Evolutionary conservation across 2,888 invertebrate genomes (phyloP).

Genomic region (Magallana nippona): DNA sequence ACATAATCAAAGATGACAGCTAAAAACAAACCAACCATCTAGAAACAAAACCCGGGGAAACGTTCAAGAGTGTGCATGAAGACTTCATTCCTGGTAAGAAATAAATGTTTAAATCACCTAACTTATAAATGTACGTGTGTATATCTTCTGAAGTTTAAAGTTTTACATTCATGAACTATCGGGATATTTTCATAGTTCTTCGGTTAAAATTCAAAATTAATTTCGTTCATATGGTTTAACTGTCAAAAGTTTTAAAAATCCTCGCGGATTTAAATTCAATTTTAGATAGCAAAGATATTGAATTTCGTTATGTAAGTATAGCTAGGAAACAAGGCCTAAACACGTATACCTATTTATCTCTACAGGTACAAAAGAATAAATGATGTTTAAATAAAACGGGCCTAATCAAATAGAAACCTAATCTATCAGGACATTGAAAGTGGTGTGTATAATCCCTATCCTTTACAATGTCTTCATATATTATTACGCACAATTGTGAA

Average conservation of each 20-base stretch:
- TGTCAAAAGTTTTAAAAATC: constrained; percentile 19
- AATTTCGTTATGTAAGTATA: background rate
- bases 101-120: background rate
- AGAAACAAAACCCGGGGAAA: background rate
- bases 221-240: background rate
- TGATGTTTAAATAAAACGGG: constrained; percentile 24
- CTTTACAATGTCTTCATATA: constrained; percentile 12
- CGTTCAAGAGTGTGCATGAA: too few species aligned
- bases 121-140: background rate
- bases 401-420: constrained; percentile 31
- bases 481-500: constrained; percentile 31
- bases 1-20: constrained; percentile 7
- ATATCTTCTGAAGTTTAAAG: background rate
- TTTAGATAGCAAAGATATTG: constrained; percentile 11
- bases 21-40: background rate
- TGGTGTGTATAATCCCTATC: constrained; percentile 16
- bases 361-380: constrained; percentile 24
- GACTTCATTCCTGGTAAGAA: background rate
- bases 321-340: background rate
- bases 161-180: background rate
- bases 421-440: constrained; percentile 21
- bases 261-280: constrained; percentile 27
- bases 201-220: background rate
- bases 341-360: background rate
- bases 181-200: background rate